phyloP scores from a whole-genome alignment of 2,113 vertebrate genomes.

The Psilopsiagon aurifrons region DNA sequence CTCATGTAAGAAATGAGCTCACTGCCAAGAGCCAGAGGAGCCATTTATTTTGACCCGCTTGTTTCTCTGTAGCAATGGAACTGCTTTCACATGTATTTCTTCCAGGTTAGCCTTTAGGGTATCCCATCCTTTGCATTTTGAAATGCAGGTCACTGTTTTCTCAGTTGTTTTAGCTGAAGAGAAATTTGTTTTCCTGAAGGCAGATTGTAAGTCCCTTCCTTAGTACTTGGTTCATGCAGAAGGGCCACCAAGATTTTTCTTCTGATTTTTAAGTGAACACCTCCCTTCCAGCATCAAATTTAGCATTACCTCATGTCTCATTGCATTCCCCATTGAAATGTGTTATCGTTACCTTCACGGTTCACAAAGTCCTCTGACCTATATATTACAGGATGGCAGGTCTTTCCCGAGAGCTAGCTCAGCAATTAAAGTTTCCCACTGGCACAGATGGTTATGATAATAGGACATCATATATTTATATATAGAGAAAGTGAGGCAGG shows the following conservation, averaged over 20 bases:
- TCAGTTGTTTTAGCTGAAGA: background rate
- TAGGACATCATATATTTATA: conserved; percentile 50
- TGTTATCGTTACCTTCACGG: conserved; percentile 32
- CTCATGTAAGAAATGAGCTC: background rate
- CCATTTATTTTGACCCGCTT: conserved; percentile 24
- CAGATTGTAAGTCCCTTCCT: background rate
- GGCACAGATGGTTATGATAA: conserved; percentile 63
- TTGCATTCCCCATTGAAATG: background rate
- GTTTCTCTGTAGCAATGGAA: conserved; percentile 8
- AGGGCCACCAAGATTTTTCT: background rate
- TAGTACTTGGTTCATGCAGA: background rate
- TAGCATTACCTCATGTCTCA: conserved; percentile 35
- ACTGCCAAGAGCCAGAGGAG: background rate
- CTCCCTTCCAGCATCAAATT: background rate
- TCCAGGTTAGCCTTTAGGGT: background rate
- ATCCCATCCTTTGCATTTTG: background rate
- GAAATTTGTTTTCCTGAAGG: background rate
- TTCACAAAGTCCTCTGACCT: conserved; percentile 46
- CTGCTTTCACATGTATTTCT: conserved; percentile 2
- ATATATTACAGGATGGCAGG: conserved; percentile 54
- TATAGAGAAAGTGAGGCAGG: conserved; percentile 16
- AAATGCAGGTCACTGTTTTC: background rate
- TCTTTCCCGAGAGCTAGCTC: conserved; percentile 57
- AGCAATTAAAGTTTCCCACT: conserved; percentile 59
- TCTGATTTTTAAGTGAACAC: background rate